Conservation (phyloP, 1,140 invertebrate species). For the Zaprionus davidi region DNA sequence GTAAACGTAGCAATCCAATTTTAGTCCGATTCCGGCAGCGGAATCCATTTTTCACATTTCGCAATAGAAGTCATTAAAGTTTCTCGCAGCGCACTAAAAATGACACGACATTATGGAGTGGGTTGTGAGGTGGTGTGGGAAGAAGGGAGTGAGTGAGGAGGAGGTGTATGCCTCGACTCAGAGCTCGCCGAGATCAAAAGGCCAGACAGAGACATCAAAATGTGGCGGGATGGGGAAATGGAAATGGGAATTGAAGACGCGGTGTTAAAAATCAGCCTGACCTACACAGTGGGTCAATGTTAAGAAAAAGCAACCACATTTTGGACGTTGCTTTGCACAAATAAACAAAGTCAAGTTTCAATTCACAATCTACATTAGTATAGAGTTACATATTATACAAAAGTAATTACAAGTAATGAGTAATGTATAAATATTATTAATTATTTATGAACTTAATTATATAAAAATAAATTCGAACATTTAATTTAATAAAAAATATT, state of each 20-base stretch:
- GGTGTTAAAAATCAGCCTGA: slow-evolving; percentile 36
- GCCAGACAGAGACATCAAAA: slow-evolving; percentile 60
- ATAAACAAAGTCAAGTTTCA: too few species aligned
- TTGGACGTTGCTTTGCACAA: too few species aligned
- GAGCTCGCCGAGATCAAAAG: slow-evolving; percentile 58
- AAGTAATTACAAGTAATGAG: too few species aligned
- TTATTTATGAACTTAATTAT: too few species aligned
- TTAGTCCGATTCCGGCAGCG: not conserved
- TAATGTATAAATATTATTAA: too few species aligned
- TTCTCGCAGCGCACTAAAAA: slow-evolving; percentile 24
- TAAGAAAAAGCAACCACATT: not conserved
- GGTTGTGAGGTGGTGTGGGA: not conserved
- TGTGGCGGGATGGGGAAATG: slow-evolving; percentile 28
- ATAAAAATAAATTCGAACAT: too few species aligned
- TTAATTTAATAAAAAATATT: too few species aligned
- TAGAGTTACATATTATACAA: too few species aligned
- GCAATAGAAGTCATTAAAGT: slow-evolving; percentile 45
- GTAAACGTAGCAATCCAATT: slow-evolving; percentile 16
- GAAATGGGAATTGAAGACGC: slow-evolving; percentile 31
- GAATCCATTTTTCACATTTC: slow-evolving; percentile 18
- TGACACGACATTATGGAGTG: slow-evolving; percentile 20
- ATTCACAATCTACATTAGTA: too few species aligned
- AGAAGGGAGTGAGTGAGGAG: not conserved
- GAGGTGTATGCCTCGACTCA: slow-evolving; percentile 7
- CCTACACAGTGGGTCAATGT: slow-evolving; percentile 36